phyloP scores from a whole-genome alignment of 1,140 invertebrate species.

The Zaprionus capensis region DNA sequence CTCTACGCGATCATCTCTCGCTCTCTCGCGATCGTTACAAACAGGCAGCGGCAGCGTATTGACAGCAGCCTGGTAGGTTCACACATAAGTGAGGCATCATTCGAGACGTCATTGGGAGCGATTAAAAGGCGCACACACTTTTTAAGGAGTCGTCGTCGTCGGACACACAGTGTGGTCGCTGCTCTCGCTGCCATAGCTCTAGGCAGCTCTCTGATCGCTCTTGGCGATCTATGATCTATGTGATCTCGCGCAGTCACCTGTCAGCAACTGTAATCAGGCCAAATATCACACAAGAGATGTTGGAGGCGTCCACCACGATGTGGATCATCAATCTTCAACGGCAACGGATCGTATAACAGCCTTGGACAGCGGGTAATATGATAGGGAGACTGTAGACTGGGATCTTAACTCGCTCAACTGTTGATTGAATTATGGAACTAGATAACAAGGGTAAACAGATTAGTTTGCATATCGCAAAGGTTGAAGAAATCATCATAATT shows the following conservation, averaged over 20 bases:
- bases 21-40: slow-evolving; percentile 70
- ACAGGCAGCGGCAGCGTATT: slow-evolving; percentile 74
- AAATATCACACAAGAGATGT: slow-evolving; percentile 35
- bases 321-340: slow-evolving; percentile 37
- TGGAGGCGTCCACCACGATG: slow-evolving; percentile 18
- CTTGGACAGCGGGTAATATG: slow-evolving; percentile 19
- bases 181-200: slow-evolving; percentile 1
- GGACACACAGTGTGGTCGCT: slow-evolving; percentile 63
- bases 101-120: slow-evolving; percentile 75
- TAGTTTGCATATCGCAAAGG: slow-evolving; percentile 5
- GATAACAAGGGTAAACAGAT: not conserved
- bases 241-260: slow-evolving; percentile 58
- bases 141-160: slow-evolving; percentile 60
- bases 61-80: slow-evolving; percentile 79
- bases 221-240: slow-evolving; percentile 16
- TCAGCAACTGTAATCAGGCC: slow-evolving; percentile 52
- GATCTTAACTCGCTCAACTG: slow-evolving; percentile 1
- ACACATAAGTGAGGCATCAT: slow-evolving; percentile 82
- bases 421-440: slow-evolving; percentile 28
- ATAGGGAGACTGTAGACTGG: not conserved
- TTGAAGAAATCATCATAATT: slow-evolving; percentile 1
- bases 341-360: slow-evolving; percentile 35
- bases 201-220: slow-evolving; percentile 26
- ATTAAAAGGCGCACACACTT: slow-evolving; percentile 70
- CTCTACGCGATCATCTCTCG: slow-evolving; percentile 68